Conservation (phyloP, 2,888 invertebrate species). For the Leucophenga montana region DNA sequence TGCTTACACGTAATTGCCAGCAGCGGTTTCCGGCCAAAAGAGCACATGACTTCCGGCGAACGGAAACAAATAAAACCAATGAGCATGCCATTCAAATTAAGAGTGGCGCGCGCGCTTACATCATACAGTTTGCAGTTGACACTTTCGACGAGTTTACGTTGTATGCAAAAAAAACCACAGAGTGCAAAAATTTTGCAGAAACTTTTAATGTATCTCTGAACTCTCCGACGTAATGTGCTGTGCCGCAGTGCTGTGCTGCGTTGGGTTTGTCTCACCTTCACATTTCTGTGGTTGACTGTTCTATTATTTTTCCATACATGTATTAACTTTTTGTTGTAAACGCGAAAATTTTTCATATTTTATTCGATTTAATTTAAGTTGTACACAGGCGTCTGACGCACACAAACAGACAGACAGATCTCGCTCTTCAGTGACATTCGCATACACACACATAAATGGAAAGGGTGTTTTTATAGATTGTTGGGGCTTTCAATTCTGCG, state of each 20-base stretch:
- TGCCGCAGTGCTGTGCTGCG: slow-evolving; percentile 29
- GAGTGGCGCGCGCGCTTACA: neutral
- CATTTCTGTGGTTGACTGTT: slow-evolving; percentile 7
- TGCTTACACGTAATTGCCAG: slow-evolving; percentile 55
- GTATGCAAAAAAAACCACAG: neutral
- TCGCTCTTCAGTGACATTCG: too few relatives aligned
- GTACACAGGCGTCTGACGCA: slow-evolving; percentile 30
- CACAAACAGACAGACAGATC: too few relatives aligned
- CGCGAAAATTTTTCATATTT: slow-evolving; percentile 19
- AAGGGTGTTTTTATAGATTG: too few relatives aligned
- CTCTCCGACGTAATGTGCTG: slow-evolving; percentile 39
- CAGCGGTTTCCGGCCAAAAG: slow-evolving; percentile 59
- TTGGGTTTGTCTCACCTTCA: slow-evolving; percentile 25
- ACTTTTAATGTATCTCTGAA: slow-evolving; percentile 36
- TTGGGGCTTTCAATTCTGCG: too few relatives aligned
- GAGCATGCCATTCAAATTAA: slow-evolving; percentile 50
- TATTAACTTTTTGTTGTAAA: slow-evolving; percentile 18
- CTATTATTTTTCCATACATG: too few relatives aligned
- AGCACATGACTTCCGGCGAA: slow-evolving; percentile 27
- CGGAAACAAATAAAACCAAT: slow-evolving; percentile 44
- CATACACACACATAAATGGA: too few relatives aligned
- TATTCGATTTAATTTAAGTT: slow-evolving; percentile 54
- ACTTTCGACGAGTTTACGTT: neutral
- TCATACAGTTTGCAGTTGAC: slow-evolving; percentile 18
- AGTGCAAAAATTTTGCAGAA: slow-evolving; percentile 23